These are phyloP conservation scores for Okamejei kenojei DNA, from an alignment of 2,797 vertebrate genomes.

Conservation along the genomic window DNA sequence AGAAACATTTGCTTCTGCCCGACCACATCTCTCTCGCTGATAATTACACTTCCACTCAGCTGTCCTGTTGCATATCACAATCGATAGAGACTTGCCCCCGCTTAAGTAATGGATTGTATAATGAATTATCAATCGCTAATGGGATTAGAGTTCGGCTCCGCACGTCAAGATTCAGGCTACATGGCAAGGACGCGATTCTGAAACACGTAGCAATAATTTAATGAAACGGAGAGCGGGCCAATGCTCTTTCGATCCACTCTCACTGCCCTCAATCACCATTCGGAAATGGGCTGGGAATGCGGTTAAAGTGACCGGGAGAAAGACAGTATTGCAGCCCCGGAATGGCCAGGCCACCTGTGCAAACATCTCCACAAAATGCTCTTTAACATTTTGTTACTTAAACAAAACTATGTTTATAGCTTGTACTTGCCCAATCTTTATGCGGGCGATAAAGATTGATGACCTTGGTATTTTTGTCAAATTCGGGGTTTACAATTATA, in stretches of 20 bases:
- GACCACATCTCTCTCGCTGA: not conserved
- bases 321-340: too few relatives aligned
- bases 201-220: not conserved
- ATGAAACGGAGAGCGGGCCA: not conserved
- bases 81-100: conserved; percentile 21
- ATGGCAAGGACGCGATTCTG: not conserved
- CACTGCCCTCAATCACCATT: too few relatives aligned
- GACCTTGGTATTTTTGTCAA: not conserved
- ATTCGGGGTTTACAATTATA: not conserved
- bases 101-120: conserved; percentile 29
- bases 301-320: not conserved
- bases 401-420: not conserved
- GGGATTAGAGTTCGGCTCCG: not conserved
- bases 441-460: not conserved
- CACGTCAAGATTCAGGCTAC: not conserved
- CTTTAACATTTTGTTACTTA: not conserved
- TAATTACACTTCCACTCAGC: not conserved
- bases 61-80: not conserved
- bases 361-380: not conserved
- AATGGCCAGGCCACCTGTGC: not conserved
- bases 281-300: not conserved
- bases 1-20: not conserved
- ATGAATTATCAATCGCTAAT: conserved; percentile 4
- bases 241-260: too few relatives aligned
- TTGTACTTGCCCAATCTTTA: not conserved